A percentile compares a stretch with the other conserved stretches of the same genome.
These are phyloP conservation scores for Urocitellus parryii DNA, from an alignment of 2,113 vertebrate genomes.

Conservation along the genomic window DNA sequence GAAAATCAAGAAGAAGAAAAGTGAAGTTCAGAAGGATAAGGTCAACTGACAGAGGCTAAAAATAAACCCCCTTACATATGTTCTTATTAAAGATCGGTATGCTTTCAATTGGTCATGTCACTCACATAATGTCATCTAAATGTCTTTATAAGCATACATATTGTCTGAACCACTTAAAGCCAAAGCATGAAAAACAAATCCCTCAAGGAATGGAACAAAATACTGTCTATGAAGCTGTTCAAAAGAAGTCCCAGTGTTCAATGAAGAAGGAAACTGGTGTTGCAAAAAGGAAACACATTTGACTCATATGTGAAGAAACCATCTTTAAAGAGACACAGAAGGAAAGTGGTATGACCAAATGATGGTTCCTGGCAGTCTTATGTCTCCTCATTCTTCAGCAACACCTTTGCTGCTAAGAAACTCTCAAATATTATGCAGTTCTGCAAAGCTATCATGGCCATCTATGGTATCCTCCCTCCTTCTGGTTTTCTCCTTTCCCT, in stretches of 20 bases:
- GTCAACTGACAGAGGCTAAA: slow-evolving; percentile 33
- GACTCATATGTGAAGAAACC: background rate
- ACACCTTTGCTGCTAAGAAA: background rate
- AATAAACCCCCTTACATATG: slow-evolving; percentile 13
- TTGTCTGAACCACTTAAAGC: background rate
- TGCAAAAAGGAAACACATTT: background rate
- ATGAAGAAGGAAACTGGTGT: background rate
- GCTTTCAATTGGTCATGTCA: background rate
- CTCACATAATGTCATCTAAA: background rate
- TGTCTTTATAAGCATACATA: background rate
- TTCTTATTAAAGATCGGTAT: slow-evolving; percentile 26
- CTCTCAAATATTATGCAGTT: background rate
- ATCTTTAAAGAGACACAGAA: background rate
- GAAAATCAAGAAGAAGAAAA: slow-evolving; percentile 54
- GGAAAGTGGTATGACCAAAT: background rate
- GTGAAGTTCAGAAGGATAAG: slow-evolving; percentile 35
- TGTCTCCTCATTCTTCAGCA: background rate
- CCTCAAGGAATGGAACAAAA: background rate
- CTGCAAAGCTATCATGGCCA: background rate
- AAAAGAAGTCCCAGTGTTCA: slow-evolving; percentile 20
- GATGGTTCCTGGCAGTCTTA: background rate
- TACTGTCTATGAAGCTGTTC: background rate
- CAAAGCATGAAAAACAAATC: background rate
- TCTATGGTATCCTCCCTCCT: background rate
- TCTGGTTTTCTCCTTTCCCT: background rate